Conservation (phyloP, 1,140 invertebrate genomes). For the Lepidurus apus region DNA sequence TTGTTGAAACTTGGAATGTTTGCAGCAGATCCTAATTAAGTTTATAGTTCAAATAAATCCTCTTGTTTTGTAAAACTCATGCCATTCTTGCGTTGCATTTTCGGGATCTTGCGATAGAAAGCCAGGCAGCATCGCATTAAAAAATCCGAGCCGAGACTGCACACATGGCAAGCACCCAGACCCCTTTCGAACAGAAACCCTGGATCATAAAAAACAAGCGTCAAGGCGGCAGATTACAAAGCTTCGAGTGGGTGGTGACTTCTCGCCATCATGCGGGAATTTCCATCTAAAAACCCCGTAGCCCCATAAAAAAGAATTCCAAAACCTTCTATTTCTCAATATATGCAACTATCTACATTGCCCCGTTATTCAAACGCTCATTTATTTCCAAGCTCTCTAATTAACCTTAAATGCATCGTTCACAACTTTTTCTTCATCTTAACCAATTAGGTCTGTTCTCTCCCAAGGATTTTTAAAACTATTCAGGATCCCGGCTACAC, state of each 20-base stretch:
- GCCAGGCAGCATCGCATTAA: not conserved
- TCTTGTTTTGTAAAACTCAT: not conserved
- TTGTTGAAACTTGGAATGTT: constrained; percentile 7
- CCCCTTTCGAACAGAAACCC: constrained; percentile 13
- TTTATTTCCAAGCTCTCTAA: not conserved
- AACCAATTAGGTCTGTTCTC: too few species aligned
- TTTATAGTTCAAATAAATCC: constrained; percentile 12
- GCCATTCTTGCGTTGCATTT: not conserved
- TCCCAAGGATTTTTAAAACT: not conserved
- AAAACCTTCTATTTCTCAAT: constrained; percentile 6
- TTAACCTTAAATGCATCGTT: too few species aligned
- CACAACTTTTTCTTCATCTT: too few species aligned
- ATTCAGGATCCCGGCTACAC: not conserved
- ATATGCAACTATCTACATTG: not conserved
- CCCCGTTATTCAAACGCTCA: not conserved
- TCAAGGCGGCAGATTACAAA: constrained; percentile 18
- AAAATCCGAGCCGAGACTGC: not conserved
- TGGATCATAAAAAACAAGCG: constrained; percentile 18
- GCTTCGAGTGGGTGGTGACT: constrained; percentile 16
- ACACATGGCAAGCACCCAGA: constrained; percentile 14
- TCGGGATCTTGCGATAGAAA: not conserved
- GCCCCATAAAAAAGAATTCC: not conserved
- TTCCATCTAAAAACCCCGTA: constrained; percentile 7
- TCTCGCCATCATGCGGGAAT: constrained; percentile 20
- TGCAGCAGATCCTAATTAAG: constrained; percentile 16